A percentile compares a stretch with the other conserved stretches of the same genome.
Conservation (phyloP, 2,888 invertebrate genomes). For the Microplitis deprimator region DNA sequence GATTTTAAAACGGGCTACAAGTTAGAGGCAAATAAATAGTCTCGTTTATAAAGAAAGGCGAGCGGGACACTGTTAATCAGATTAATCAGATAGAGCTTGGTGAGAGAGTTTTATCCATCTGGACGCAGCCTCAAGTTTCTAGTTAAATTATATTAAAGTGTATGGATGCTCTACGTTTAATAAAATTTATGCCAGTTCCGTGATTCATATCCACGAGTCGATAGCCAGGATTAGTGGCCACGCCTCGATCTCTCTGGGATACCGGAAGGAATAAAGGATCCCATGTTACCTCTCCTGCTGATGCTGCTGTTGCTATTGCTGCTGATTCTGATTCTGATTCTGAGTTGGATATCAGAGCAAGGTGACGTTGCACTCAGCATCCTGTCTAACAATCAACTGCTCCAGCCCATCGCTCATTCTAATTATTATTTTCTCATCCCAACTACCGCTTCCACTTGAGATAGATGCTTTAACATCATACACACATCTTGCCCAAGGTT, state of each 20-base stretch:
- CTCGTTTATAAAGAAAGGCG: slow-evolving; percentile 25
- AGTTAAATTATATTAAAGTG: slow-evolving; percentile 12
- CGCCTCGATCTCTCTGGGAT: slow-evolving; percentile 35
- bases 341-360: slow-evolving; percentile 16
- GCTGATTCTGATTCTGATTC: slow-evolving; percentile 3
- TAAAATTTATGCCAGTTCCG: slow-evolving; percentile 36
- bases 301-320: neutral
- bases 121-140: neutral
- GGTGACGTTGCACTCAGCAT: slow-evolving; percentile 45
- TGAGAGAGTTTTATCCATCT: neutral
- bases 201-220: slow-evolving; percentile 42
- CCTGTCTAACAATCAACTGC: slow-evolving; percentile 36
- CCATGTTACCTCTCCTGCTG: slow-evolving; percentile 4
- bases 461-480: slow-evolving; percentile 25
- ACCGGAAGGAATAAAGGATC: slow-evolving; percentile 25
- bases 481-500: slow-evolving; percentile 58
- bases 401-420: slow-evolving; percentile 55
- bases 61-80: slow-evolving; percentile 33
- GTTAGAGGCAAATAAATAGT: slow-evolving; percentile 25
- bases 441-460: slow-evolving; percentile 21
- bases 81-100: slow-evolving; percentile 35
- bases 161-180: slow-evolving; percentile 12
- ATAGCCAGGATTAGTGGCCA: slow-evolving; percentile 42
- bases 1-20: slow-evolving; percentile 9
- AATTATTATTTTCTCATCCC: slow-evolving; percentile 67